Evolutionary conservation across 2,113 vertebrate genomes (phyloP).

Genomic region (Octodon degus): DNA sequence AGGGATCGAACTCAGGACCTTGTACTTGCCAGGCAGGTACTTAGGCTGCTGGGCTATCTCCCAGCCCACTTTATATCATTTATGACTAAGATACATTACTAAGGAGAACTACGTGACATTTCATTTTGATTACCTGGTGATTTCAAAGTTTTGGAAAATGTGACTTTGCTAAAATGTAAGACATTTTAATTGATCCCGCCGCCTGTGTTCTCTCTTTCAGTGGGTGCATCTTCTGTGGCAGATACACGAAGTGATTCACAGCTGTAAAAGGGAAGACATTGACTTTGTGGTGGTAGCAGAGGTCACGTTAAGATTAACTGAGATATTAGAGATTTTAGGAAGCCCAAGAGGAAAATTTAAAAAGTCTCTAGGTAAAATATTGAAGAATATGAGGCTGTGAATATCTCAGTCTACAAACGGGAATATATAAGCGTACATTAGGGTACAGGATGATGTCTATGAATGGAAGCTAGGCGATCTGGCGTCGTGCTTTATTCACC

Average conservation of each 20-base stretch:
- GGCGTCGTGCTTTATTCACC: neutral
- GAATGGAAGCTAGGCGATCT: neutral
- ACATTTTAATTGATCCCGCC: slow-evolving; percentile 25
- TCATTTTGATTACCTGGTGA: neutral
- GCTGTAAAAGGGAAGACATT: slow-evolving; percentile 82
- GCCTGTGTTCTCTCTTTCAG: slow-evolving; percentile 82
- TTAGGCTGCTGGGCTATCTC: too few relatives aligned
- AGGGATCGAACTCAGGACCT: too few relatives aligned
- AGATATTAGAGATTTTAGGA: slow-evolving; percentile 88
- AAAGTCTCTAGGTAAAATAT: slow-evolving; percentile 83
- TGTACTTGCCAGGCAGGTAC: too few relatives aligned
- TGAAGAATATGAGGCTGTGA: neutral
- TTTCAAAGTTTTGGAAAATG: slow-evolving; percentile 14
- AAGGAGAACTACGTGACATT: neutral
- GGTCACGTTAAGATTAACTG: slow-evolving; percentile 86
- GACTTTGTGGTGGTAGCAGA: slow-evolving; percentile 89
- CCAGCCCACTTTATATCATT: slow-evolving; percentile 3
- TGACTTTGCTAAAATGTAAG: neutral
- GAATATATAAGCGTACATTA: neutral
- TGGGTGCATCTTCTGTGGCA: slow-evolving; percentile 91
- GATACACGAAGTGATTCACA: slow-evolving; percentile 90
- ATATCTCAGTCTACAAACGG: neutral
- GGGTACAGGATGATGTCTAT: neutral
- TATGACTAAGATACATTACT: slow-evolving; percentile 36
- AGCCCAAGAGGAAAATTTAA: slow-evolving; percentile 76